Evolutionary conservation across 2,888 invertebrate species (phyloP), one percentile per base, ranked within the genome.

Genomic region (Agrilus cyanescens): DNA sequence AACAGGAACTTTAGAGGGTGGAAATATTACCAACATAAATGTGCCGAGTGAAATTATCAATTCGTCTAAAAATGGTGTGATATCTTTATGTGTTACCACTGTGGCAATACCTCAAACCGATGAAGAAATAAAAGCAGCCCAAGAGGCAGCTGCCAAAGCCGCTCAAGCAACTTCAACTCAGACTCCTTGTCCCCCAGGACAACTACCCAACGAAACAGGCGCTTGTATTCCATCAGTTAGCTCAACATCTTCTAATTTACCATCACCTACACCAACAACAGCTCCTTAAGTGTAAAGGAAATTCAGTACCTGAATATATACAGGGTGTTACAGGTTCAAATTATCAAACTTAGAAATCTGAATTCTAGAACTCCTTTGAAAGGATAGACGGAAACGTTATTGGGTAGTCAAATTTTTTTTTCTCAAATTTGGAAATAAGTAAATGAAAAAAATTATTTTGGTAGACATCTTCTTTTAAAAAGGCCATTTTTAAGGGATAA

Each of bases 31-130:
- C 10, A 40, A 30, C 6, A 18, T 25, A 4, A 39, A 25, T n/a
- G 38, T 15, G 4, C 10, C 30, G 4, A 37, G 37, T 20, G 42
- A 39, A 36, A 42, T 38, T 2, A 44, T 34, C 3, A 25, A 25
- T 10, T 2, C 25, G 10, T 25, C 20, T 15, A 47, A 50, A 15
- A 49, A 50, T n/a, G 50, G 55, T 20, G 51, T 52, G 32, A 46
- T 51, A 14, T 52, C 49, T 18, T 59, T 60, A 31, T 65, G 65
- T 41, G 62, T 61, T 5, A 63, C 63, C 2, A 58, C 59, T 4
- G 56, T 63, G 55, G 65, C 63, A 4, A 49, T 61, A 12, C 62
- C 62, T 3, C 58, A 59, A 37, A 57, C 59, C 1, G 57, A 59
- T 36, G 52, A 51, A 37, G 47, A 46, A 16, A 53, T 53, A 50